Conservation (phyloP, 2,113 vertebrate species). For the Regulus satrapa region DNA sequence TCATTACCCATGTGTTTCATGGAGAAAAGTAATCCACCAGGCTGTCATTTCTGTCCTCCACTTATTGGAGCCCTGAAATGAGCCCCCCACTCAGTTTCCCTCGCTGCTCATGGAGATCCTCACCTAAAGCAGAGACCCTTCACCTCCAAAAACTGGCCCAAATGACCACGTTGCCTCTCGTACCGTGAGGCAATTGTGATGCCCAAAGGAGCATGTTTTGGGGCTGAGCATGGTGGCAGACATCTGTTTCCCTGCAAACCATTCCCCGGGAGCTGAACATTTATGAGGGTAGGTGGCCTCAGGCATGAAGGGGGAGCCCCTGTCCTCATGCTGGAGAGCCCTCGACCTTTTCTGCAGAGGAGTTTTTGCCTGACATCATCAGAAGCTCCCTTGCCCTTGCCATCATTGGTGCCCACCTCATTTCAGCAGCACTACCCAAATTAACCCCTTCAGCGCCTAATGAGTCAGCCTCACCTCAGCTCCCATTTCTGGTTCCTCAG, state of each 20-base stretch:
- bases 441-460: neutral
- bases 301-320: neutral
- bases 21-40: neutral
- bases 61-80: neutral
- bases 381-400: neutral
- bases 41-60: neutral
- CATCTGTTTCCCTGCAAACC: neutral
- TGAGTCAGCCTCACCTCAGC: neutral
- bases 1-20: neutral
- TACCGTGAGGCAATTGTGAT: too few relatives aligned
- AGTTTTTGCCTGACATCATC: neutral
- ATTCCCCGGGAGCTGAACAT: neutral
- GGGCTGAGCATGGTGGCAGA: neutral
- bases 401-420: neutral
- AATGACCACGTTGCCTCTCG: neutral
- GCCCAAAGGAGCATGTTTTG: neutral
- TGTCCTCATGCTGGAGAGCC: neutral
- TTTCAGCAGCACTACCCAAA: neutral
- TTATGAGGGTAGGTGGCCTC: neutral
- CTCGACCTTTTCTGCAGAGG: neutral
- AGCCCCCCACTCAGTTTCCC: neutral
- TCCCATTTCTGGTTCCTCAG: neutral
- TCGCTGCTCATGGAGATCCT: accelerated
- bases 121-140: neutral
- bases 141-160: neutral